These are phyloP conservation scores for Orchesella cincta DNA, from an alignment of 1,140 invertebrate genomes.

Conservation along the genomic window DNA sequence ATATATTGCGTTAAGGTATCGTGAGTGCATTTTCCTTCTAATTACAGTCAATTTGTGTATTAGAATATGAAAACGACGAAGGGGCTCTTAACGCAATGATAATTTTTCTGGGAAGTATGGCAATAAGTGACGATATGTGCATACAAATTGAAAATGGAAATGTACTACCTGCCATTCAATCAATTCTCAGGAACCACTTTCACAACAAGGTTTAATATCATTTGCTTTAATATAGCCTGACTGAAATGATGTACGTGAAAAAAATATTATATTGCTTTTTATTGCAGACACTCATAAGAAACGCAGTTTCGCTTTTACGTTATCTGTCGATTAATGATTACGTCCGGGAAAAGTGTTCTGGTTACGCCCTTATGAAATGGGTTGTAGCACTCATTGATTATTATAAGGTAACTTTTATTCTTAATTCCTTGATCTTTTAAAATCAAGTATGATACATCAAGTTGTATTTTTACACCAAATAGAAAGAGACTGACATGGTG, in stretches of 20 bases:
- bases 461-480: neutral
- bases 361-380: neutral
- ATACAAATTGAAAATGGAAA: slow-evolving; percentile 29
- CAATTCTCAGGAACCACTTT: slow-evolving; percentile 24
- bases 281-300: neutral
- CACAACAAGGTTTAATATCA: neutral
- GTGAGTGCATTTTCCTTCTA: neutral
- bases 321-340: neutral
- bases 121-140: slow-evolving; percentile 38
- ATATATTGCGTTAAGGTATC: neutral
- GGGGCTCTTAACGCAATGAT: slow-evolving; percentile 44
- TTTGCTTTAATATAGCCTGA: neutral
- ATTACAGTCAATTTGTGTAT: neutral
- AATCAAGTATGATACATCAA: neutral
- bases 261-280: neutral
- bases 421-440: neutral
- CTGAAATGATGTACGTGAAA: too few species aligned
- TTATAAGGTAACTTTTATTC: neutral
- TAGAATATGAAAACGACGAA: slow-evolving; percentile 16
- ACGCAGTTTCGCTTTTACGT: neutral
- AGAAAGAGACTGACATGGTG: neutral
- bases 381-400: neutral
- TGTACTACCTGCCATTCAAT: slow-evolving; percentile 28
- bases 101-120: slow-evolving; percentile 36
- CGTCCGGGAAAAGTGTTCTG: neutral